A percentile compares a stretch with the other conserved stretches of the same genome.
Evolutionary conservation across 2,113 vertebrate species (phyloP).

Genomic region (Pipra filicauda): DNA sequence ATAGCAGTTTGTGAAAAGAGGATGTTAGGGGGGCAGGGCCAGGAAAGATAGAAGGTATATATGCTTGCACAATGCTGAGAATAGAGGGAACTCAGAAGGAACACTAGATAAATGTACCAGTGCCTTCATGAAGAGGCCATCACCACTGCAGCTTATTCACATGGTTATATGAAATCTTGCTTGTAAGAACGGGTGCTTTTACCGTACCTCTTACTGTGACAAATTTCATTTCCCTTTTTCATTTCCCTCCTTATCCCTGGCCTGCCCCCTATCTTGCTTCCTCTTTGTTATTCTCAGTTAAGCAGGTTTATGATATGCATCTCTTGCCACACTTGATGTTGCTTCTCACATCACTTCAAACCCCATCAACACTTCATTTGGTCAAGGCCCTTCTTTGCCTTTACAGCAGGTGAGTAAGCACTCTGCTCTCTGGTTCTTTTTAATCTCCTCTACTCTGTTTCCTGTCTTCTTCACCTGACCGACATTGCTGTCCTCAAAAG

Average conservation of each 20-base stretch:
- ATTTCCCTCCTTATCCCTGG: conserved; percentile 1
- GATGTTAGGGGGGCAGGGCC: neutral
- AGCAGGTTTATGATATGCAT: neutral
- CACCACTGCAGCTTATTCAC: neutral
- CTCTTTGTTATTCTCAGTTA: neutral
- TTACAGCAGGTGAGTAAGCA: neutral
- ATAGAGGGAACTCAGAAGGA: neutral
- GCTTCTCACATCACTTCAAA: neutral
- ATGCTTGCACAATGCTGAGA: neutral
- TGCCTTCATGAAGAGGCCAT: neutral
- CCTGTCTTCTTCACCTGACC: neutral
- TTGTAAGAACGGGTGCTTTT: neutral
- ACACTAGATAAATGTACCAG: neutral
- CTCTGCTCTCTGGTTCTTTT: neutral
- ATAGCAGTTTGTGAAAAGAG: neutral
- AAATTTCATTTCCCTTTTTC: conserved; percentile 39
- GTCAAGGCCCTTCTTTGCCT: neutral
- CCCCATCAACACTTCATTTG: neutral
- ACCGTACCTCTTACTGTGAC: neutral
- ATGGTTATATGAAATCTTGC: neutral
- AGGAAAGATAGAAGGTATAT: neutral
- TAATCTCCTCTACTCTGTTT: neutral
- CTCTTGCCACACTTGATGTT: neutral
- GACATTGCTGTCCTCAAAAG: neutral
- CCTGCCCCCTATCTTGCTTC: neutral